These are phyloP conservation scores for Neolamprologus tretocephalus DNA, from an alignment of 2,113 vertebrate genomes.

Conservation along the genomic window DNA sequence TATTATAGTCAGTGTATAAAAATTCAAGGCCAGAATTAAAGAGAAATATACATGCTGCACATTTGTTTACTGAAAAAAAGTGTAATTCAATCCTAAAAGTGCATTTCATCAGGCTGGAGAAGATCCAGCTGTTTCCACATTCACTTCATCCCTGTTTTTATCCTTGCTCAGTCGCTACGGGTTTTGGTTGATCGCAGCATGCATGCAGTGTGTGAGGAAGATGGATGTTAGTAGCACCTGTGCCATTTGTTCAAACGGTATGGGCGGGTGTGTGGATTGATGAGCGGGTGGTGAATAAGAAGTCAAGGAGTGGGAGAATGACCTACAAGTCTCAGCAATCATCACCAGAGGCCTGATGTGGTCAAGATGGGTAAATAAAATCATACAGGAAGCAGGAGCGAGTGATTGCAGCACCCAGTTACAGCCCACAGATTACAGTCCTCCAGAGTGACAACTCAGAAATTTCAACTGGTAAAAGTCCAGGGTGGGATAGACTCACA, in stretches of 20 bases:
- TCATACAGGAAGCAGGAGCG: constrained; percentile 45
- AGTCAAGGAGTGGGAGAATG: not conserved
- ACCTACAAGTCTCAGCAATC: not conserved
- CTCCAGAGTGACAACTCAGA: constrained; percentile 46
- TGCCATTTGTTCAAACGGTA: not conserved
- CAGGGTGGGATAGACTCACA: not conserved
- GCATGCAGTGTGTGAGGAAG: constrained; percentile 34
- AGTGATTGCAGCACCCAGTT: constrained; percentile 63
- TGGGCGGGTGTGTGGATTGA: not conserved
- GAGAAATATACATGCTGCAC: not conserved
- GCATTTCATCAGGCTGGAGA: not conserved
- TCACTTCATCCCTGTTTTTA: not conserved
- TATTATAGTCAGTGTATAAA: not conserved
- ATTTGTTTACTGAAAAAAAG: not conserved
- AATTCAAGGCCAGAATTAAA: not conserved
- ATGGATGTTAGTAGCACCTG: constrained; percentile 42
- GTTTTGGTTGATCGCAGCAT: not conserved
- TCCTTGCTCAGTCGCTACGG: not conserved
- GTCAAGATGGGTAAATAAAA: not conserved
- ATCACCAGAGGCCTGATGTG: not conserved
- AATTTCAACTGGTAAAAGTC: not conserved
- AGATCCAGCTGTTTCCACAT: not conserved
- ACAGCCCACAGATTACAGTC: constrained; percentile 28
- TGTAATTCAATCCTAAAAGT: not conserved
- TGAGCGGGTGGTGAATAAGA: not conserved